phyloP scores from a whole-genome alignment of 2,797 vertebrate genomes.

The Capromys pilorides region DNA sequence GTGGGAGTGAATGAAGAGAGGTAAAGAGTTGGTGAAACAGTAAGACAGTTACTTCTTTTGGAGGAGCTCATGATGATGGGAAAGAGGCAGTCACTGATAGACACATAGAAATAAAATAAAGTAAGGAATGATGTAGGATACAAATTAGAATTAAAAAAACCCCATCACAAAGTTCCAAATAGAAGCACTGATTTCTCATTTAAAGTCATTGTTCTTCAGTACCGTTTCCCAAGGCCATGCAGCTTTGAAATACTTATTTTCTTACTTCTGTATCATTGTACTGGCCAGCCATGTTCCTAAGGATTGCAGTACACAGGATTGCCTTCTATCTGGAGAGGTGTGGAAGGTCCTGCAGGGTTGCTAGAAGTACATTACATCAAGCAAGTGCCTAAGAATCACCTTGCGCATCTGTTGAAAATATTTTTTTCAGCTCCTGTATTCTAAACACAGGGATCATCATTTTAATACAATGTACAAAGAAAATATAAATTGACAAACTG shows the following conservation, averaged over 20 bases:
- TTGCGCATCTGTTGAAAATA: neutral
- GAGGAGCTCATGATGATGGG: neutral
- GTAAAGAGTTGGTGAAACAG: neutral
- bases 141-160: neutral
- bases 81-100: neutral
- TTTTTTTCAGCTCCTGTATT: neutral
- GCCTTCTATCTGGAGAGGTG: neutral
- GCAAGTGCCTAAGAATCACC: neutral
- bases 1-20: neutral
- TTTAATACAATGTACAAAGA: neutral
- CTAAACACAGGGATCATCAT: neutral
- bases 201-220: neutral
- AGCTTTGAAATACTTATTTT: neutral
- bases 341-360: neutral
- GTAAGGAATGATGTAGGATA: neutral
- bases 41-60: neutral
- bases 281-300: neutral
- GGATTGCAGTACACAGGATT: neutral
- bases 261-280: neutral
- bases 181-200: neutral
- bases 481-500: neutral
- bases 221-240: neutral
- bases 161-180: neutral
- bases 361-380: neutral
- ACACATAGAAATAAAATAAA: neutral